Percentiles rank a stretch among this genome's conserved stretches.
These are phyloP conservation scores for Caradrina clavipalpis DNA, from an alignment of 2,888 invertebrate species.

Conservation along the genomic window DNA sequence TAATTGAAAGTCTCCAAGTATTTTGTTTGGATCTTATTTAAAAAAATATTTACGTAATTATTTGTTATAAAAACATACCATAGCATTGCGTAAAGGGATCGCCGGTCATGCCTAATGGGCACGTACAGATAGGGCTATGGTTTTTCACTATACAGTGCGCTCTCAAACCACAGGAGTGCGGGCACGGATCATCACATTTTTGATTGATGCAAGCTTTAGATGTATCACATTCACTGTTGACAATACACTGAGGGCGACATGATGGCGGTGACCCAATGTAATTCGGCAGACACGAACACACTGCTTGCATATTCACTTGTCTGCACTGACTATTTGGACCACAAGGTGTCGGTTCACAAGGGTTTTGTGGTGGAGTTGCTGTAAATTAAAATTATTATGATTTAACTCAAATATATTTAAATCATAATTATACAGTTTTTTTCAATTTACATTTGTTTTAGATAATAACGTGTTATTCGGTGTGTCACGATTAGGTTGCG, in stretches of 20 bases:
- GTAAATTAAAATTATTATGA: slow-evolving; percentile 67
- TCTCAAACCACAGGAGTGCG: slow-evolving; percentile 96
- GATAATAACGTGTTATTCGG: too few species aligned
- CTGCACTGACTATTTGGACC: slow-evolving; percentile 97
- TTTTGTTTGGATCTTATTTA: too few species aligned
- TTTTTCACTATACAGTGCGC: slow-evolving; percentile 96
- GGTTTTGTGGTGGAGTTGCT: slow-evolving; percentile 90
- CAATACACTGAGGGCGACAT: slow-evolving; percentile 96
- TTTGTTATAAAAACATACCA: slow-evolving; percentile 88
- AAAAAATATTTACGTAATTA: too few species aligned
- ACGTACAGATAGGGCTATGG: slow-evolving; percentile 97
- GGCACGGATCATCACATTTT: slow-evolving; percentile 97
- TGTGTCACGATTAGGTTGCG: too few species aligned
- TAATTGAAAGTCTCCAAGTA: too few species aligned
- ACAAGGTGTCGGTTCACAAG: slow-evolving; percentile 96
- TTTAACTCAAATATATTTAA: neutral
- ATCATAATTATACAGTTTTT: too few species aligned
- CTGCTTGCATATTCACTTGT: slow-evolving; percentile 94
- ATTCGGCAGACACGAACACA: slow-evolving; percentile 95
- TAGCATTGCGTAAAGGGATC: slow-evolving; percentile 96
- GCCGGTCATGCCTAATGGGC: slow-evolving; percentile 95
- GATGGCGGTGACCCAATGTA: slow-evolving; percentile 95
- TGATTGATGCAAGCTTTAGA: slow-evolving; percentile 96
- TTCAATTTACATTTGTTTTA: too few species aligned
- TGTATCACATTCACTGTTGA: slow-evolving; percentile 96